Base-by-base conservation (phyloP, 1,140 invertebrate genomes). In the Oryctes rhinoceros region DNA sequence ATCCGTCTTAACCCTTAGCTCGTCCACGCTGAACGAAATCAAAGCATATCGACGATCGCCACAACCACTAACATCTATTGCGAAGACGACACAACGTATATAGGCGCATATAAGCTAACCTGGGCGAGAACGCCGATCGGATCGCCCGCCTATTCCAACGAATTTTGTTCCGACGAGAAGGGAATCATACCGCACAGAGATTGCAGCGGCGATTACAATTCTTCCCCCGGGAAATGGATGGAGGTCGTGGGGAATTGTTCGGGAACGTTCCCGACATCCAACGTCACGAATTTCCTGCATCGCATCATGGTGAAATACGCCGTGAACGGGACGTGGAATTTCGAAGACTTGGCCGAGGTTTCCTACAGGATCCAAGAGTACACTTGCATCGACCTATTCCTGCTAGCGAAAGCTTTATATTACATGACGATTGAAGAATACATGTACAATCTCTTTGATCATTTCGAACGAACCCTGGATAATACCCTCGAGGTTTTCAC, bases 331-430 rank as follows among this genome's bases (percentile, higher is more conserved):
- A 11, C 18, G 3, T 76, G 39, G 47, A 48, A 76, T 47, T 76
- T 44, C 47, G 47, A 76, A 39, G 35, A 48, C 9, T 49, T 76
- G 6, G 9, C 37, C 7, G 11, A 3, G 37, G 18, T 76, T 18
- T 47, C 75, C 0, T 20, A 44, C 5, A n/a, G 18, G 0, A 24
- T 20, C n/a, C 4, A 47, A 4, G 75, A 76, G 20, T 47, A 47
- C 4, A 47, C 75, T 10, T 47, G 75, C 18, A 49, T 76, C 13
- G 75, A 76, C n/a, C 5, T 76, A 76, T 44, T 49, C 47, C 11
- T 76, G 2, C 35, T 76, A 0, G 37, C 75, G 37, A 49, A 76
- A n/a, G 75, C 39, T 47, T 76, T 76, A 37, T 76, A 76, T 49
- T 49, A 76, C 3, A 37, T 71, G 35, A 71, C 65, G 10, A 24